Base-by-base conservation (phyloP, 2,888 invertebrate species). In the Geophilus truncorum region DNA sequence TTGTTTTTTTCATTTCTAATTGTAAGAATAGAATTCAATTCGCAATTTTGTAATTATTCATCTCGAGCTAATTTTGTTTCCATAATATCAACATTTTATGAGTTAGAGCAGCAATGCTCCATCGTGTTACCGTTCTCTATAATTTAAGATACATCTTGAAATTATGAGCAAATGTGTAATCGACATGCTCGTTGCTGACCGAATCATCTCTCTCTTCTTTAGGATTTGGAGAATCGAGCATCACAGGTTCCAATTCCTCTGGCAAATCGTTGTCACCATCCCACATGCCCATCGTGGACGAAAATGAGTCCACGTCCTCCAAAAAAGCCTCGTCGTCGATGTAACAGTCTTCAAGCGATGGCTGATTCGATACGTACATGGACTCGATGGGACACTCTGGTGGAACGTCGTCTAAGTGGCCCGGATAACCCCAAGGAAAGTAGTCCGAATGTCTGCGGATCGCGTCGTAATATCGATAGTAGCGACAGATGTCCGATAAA, bases 91-190 rank as follows among this genome's bases (percentile, higher is more conserved):
- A n/a, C n/a, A 32, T 32, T 32, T 32, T 9, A 40, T 40, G 15
- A 40, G 12, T 51, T 51, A 51, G 18, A n/a, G 70, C 28, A 28
- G 70, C 70, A n/a, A n/a, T n/a, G 70, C 51, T 45, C 45, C 45
- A 70, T 28, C 70, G 28, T 70, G 28, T 62, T 21, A 12, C n/a
- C 12, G 12, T 25, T 70, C 28, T 77, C 34, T 77, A 77, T 34
- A 77, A 36, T 77, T 77, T 28, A n/a, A 77, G 21, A 77, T 30
- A 77, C 32, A 77, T 77, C 18, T 77, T 77, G 77, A 34, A 77
- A 34, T 32, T 77, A 23, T 77, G 77, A n/a, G 32, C 23, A 10
- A 77, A 77, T 6, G 15, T 32, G 21, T 36, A 77, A 23, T 70
- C 28, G 12, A 70, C 12, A 28, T 15, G 28, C 28, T 28, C 70